phyloP scores from a whole-genome alignment of 2,888 invertebrate species.

The Parnassius orleans region DNA sequence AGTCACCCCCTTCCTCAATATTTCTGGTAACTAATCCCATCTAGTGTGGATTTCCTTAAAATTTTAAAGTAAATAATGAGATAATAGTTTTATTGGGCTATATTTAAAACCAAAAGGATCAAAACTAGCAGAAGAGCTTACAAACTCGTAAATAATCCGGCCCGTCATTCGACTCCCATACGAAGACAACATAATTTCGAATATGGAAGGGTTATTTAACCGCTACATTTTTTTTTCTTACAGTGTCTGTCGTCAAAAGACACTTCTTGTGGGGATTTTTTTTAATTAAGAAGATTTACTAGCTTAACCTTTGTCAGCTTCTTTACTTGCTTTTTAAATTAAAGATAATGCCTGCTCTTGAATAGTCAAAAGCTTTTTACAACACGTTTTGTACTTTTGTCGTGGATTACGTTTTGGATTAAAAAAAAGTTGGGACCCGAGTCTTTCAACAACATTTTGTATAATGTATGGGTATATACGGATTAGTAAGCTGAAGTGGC shows the following conservation, averaged over 20 bases:
- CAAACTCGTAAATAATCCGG: constrained; percentile 27
- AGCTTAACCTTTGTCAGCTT: constrained; percentile 33
- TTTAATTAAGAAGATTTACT: constrained; percentile 51
- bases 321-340: constrained; percentile 38
- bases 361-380: constrained; percentile 48
- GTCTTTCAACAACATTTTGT: neutral
- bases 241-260: constrained; percentile 36
- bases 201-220: constrained; percentile 55
- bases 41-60: no score
- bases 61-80: no score
- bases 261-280: constrained; percentile 31
- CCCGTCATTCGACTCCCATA: constrained; percentile 55
- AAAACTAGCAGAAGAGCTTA: constrained; percentile 32
- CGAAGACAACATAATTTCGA: constrained; percentile 56
- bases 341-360: constrained; percentile 47
- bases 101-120: constrained; percentile 28
- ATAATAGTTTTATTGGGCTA: no score
- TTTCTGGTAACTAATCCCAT: no score
- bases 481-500: no score
- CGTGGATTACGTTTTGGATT: constrained; percentile 23
- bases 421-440: neutral
- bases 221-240: constrained; percentile 51
- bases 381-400: constrained; percentile 4
- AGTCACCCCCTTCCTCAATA: no score
- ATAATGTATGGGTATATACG: no score